phyloP scores from a whole-genome alignment of 1,140 invertebrate genomes.

The Aphaenogaster rudis region DNA sequence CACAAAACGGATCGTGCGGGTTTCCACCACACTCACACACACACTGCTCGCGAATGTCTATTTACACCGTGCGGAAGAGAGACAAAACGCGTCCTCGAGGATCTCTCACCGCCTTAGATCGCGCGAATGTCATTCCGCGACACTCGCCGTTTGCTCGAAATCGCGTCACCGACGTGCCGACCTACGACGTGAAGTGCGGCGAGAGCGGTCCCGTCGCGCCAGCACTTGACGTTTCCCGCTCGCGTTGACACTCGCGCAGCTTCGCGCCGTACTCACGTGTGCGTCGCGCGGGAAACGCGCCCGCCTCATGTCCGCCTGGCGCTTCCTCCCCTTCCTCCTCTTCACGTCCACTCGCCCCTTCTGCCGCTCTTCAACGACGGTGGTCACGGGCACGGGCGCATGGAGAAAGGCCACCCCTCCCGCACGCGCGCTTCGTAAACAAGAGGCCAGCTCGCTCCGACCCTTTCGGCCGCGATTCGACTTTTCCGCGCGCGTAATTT shows the following conservation, averaged over 20 bases:
- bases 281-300: constrained; percentile 62
- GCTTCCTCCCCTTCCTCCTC: background rate
- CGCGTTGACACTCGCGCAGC: background rate
- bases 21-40: background rate
- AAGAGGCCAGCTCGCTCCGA: constrained; percentile 7
- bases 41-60: background rate
- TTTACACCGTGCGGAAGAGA: background rate
- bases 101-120: background rate
- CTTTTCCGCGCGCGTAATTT: background rate
- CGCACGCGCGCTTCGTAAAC: constrained; percentile 24
- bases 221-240: background rate
- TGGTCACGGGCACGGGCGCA: background rate
- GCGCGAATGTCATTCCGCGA: background rate
- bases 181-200: background rate
- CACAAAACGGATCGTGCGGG: background rate
- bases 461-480: background rate
- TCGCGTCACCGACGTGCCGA: background rate
- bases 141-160: background rate
- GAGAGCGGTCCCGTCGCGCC: background rate
- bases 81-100: background rate
- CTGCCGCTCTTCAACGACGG: background rate
- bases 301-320: background rate
- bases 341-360: constrained; percentile 9
- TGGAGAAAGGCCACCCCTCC: constrained; percentile 10
- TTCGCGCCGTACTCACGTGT: constrained; percentile 63